Evolutionary conservation across 2,797 vertebrate genomes (phyloP), one percentile per base, ranked within the genome.

Genomic region (Girardinus metallicus): DNA sequence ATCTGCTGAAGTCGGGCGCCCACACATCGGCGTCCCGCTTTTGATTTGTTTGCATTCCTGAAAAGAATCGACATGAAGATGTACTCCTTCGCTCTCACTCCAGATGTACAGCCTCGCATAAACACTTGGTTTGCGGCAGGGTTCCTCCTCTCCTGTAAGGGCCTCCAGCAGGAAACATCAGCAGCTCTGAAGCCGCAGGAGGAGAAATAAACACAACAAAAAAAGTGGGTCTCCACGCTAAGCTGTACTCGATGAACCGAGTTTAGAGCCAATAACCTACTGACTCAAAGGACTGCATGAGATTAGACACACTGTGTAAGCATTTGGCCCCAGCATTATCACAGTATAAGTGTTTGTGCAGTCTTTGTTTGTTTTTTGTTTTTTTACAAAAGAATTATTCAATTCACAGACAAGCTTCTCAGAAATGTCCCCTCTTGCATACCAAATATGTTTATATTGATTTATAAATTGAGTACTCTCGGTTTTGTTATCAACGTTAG

Each of bases 1-100:
- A 95, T 95, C 92, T 95, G 93, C 85, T 84, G 73, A 86, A 77
- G 80, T 88, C 87, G 75, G 71, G 83, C 88, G 36, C 88, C 91
- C 86, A 91, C 89, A 86, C 78, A 77, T 79, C 85, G 77, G 31
- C 9, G 57, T 84, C 78, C 34, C 57, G 73, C 60, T 73, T 51
- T 34, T 70, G 79, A 78, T 79, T 84, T 57, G 84, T 88, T 84
- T 85, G 85, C 83, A 85, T 90, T 89, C 82, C 86, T 85, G 74
- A 73, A 64, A 78, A 88, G 86, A 80, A 85, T 89, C 81, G 78
- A 62, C 78, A 83, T 89, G 81, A 80, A 83, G 86, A 92, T 49
- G 60, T 78, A 88, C 90, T 87, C 79, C 90, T 86, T 75, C 72
- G 64, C 66, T 76, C 44, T 6, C 83, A 84, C 79, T 90, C 80